These are phyloP conservation scores for Fissipunctia ypsillon DNA, from an alignment of 2,888 invertebrate genomes.

Conservation along the genomic window DNA sequence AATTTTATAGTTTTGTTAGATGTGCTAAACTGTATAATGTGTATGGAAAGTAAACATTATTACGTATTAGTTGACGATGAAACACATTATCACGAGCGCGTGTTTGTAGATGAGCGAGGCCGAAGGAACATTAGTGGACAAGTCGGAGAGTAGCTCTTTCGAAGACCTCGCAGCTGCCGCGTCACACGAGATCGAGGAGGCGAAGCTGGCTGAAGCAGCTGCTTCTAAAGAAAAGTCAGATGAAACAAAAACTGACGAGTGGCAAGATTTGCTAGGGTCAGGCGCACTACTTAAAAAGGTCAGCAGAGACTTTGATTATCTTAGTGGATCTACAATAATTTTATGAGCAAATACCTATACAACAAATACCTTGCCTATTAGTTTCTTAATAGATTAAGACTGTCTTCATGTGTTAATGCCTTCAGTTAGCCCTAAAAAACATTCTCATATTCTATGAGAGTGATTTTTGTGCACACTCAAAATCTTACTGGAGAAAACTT, in stretches of 20 bases:
- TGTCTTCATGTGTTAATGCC: too few species aligned
- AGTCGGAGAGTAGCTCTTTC: constrained; percentile 92
- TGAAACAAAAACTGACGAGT: constrained; percentile 87
- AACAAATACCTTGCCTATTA: neutral
- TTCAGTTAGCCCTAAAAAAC: neutral
- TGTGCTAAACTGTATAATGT: constrained; percentile 22
- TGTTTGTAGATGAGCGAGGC: constrained; percentile 87
- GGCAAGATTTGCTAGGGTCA: constrained; percentile 95
- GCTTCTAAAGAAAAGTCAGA: constrained; percentile 77
- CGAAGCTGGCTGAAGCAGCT: constrained; percentile 84
- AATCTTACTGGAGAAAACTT: neutral
- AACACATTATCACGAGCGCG: constrained; percentile 73
- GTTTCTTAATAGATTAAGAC: constrained; percentile 1
- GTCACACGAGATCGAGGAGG: constrained; percentile 89
- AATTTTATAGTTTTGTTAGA: constrained; percentile 30
- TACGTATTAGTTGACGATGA: constrained; percentile 75
- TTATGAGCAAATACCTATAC: constrained; percentile 7
- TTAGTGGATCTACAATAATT: constrained; percentile 7
- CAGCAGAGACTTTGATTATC: constrained; percentile 41
- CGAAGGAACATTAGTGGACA: constrained; percentile 87
- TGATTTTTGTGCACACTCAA: neutral
- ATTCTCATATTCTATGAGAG: neutral
- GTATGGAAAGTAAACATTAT: constrained; percentile 71
- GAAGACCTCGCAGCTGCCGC: constrained; percentile 91
- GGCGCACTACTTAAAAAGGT: constrained; percentile 92